Evolutionary conservation across 2,888 invertebrate genomes (phyloP).

Genomic region (Neria commutata): DNA sequence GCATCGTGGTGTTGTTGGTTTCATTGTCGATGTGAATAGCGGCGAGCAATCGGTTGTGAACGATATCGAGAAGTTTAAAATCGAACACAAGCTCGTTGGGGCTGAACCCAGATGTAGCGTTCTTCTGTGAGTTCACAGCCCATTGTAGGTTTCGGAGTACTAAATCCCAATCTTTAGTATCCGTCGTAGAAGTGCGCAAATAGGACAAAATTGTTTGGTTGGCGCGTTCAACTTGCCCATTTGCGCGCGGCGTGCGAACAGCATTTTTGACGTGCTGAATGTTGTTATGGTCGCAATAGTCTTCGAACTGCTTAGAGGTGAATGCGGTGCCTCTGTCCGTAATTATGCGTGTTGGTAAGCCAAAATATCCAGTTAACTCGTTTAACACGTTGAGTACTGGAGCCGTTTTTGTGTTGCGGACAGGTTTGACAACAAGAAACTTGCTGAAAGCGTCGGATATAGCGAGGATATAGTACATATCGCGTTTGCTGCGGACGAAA

Average conservation of each 20-base stretch:
- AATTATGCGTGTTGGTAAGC: conserved; percentile 18
- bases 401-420: conserved; percentile 27
- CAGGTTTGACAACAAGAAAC: conserved; percentile 22
- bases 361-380: conserved; percentile 23
- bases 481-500: conserved; percentile 12
- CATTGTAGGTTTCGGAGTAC: conserved; percentile 18
- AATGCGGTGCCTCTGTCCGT: conserved; percentile 28
- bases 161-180: conserved; percentile 17
- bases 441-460: conserved; percentile 28
- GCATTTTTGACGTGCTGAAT: conserved; percentile 29
- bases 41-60: conserved; percentile 13
- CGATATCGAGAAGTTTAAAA: conserved; percentile 12
- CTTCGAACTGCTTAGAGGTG: conserved; percentile 21
- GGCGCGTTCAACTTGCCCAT: conserved; percentile 25
- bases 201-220: conserved; percentile 27
- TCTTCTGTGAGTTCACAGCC: conserved; percentile 10
- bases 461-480: conserved; percentile 12
- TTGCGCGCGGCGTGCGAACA: conserved; percentile 25
- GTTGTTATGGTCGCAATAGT: conserved; percentile 13
- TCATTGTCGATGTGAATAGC: background rate
- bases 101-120: conserved; percentile 10
- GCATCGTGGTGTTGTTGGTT: background rate
- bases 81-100: conserved; percentile 24
- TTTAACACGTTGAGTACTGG: conserved; percentile 28
- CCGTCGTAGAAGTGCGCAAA: conserved; percentile 26